Percentiles rank a stretch among this genome's conserved stretches.
phyloP scores from a whole-genome alignment of 1,140 invertebrate genomes.

The Nephila pilipes region DNA sequence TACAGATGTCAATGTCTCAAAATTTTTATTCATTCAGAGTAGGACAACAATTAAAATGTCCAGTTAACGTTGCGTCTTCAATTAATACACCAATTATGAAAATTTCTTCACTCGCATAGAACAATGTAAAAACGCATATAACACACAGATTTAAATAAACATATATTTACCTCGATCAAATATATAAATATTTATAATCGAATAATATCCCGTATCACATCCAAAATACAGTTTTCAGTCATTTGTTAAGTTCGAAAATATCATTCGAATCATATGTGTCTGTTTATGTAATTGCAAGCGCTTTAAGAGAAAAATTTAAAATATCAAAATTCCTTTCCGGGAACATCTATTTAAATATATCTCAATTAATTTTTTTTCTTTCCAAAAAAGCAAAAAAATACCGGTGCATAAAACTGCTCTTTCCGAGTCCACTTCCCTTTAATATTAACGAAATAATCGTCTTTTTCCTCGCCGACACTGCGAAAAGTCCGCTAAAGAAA shows the following conservation, averaged over 20 bases:
- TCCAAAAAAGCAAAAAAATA: too few relatives aligned
- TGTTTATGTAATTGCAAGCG: background rate
- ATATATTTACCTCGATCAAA: background rate
- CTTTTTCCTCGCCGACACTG: background rate
- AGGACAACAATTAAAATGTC: background rate
- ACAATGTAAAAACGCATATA: background rate
- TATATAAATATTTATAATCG: background rate
- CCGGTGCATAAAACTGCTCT: background rate
- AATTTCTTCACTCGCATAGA: background rate
- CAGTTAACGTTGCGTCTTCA: background rate
- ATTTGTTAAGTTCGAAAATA: slow-evolving; percentile 14
- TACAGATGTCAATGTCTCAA: background rate
- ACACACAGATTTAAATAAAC: background rate
- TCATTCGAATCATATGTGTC: slow-evolving; percentile 1
- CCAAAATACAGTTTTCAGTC: background rate
- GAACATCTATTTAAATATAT: slow-evolving; percentile 39
- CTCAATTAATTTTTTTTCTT: background rate
- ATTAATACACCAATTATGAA: background rate
- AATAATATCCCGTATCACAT: background rate
- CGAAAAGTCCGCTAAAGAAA: slow-evolving; percentile 24
- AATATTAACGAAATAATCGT: background rate
- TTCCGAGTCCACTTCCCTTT: background rate
- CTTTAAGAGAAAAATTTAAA: background rate
- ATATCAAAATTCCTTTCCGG: background rate
- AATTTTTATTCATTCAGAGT: background rate